Evolutionary conservation across 2,888 invertebrate species (phyloP).

Genomic region (Melinaea marsaeus): DNA sequence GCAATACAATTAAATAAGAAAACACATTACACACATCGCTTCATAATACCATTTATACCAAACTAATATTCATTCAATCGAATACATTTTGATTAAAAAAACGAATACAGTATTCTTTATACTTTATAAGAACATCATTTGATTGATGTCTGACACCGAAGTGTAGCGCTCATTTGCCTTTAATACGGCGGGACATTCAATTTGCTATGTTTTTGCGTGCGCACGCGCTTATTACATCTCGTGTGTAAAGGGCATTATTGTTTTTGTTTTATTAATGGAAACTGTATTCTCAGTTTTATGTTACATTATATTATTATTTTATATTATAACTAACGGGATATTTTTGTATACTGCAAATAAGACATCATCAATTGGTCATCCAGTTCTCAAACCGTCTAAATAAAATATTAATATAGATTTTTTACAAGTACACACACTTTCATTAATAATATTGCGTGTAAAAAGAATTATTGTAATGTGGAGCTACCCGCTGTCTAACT

Average conservation of each 20-base stretch:
- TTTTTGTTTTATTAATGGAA: conserved; percentile 18
- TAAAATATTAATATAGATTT: no score
- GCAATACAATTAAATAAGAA: no score
- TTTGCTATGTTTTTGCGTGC: conserved; percentile 45
- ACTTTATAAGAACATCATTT: conserved; percentile 5
- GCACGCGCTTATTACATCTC: conserved; percentile 38
- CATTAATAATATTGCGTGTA: no score
- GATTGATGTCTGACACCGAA: conserved; percentile 26
- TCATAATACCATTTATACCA: no score
- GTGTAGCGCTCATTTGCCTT: conserved; percentile 45
- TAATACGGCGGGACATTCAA: conserved; percentile 44
- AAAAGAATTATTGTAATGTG: no score
- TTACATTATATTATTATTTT: conserved; percentile 2
- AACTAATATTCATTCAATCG: neutral
- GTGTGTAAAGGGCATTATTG: conserved; percentile 38
- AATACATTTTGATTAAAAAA: conserved; percentile 1
- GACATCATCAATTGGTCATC: no score
- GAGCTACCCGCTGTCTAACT: no score
- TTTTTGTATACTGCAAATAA: no score
- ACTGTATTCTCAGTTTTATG: conserved; percentile 10
- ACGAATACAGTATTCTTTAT: no score
- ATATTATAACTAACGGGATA: neutral
- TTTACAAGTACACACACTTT: no score
- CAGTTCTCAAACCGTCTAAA: no score
- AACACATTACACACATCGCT: no score